A percentile compares a stretch with the other conserved stretches of the same genome.
Conservation (phyloP, 2,797 vertebrate genomes). For the Gallinago nigripennis region DNA sequence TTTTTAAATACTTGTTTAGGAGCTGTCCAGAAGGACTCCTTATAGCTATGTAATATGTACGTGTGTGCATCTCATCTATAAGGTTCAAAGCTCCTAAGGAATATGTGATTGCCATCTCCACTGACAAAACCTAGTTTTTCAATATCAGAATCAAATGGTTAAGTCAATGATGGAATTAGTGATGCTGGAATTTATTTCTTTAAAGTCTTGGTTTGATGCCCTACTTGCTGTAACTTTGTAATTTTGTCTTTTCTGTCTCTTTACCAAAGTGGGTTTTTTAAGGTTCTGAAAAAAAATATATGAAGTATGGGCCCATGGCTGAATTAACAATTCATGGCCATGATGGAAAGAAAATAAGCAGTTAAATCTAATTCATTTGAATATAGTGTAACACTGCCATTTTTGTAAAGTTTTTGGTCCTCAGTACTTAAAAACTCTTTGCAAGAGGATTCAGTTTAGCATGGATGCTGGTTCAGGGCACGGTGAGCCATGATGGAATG, state of each 20-base stretch:
- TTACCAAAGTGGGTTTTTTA: not conserved
- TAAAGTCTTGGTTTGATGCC: not conserved
- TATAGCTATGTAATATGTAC: not conserved
- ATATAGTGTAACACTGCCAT: not conserved
- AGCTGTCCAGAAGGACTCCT: not conserved
- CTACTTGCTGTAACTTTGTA: not conserved
- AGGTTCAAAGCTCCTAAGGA: not conserved
- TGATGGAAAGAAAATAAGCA: not conserved
- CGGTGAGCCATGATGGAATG: not conserved
- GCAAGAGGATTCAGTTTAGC: not conserved
- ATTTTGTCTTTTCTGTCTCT: not conserved
- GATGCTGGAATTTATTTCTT: not conserved
- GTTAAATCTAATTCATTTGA: not conserved
- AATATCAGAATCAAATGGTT: not conserved
- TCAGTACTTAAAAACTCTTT: not conserved
- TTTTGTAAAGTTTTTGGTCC: not conserved
- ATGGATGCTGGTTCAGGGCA: not conserved
- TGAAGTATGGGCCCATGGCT: not conserved
- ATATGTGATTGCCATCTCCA: not conserved
- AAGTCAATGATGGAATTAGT: not conserved
- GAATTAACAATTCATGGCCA: not conserved
- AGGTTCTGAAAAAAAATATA: not conserved
- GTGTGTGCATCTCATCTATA: not conserved
- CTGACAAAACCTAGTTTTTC: not conserved
- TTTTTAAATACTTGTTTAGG: not conserved